Evolutionary conservation across 2,113 vertebrate genomes (phyloP), one percentile per base, ranked within the genome.

Genomic region (Hylia prasina): DNA sequence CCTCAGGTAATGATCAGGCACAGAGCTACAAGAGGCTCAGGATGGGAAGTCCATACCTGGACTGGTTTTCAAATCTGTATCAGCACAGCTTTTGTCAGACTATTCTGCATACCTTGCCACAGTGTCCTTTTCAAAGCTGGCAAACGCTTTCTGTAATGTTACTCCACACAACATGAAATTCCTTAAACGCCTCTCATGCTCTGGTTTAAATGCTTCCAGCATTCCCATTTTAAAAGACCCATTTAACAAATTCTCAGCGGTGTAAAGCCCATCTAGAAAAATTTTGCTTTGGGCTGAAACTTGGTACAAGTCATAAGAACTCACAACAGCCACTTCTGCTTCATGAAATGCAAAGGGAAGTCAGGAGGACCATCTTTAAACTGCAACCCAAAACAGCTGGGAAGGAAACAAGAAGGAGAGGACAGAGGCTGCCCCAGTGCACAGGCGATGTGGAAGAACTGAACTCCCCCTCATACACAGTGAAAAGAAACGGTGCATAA

Each of bases 211-310:
- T 40, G 33, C 42, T 70, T 77, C 44, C 63, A 87, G 61, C 48
- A 37, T 35, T 82, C 40, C 48, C 82, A 53, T 30, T 61, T 21
- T 1, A 48, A 56, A 88, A 78, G 25, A 14, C 6, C 3, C 73
- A 37, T n/a, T 82, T 16, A 2, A 2, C 58, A 68, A 91, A 40
- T 10, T 17, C 24, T 15, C 75, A 47, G 42, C 5, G 27, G n/a
- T 63, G 90, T 87, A 24, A 68, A 96, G 70, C 53, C 76, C 84
- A 53, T 39, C 57, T 70, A 30, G 40, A 93, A 91, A 85, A 83
- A 54, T 27, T 81, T 47, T 65, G 42, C 50, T 91, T 80, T 23
- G 39, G 44, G 39, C 77, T 93, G 39, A 63, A 86, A 63, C 25
- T 94, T 42, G 9, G 40, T 89, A 61, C 27, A 39, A 84, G 51